Percentiles rank a stretch among this genome's conserved stretches.
Conservation (phyloP, 2,113 vertebrate species). For the Phyllostomus discolor region DNA sequence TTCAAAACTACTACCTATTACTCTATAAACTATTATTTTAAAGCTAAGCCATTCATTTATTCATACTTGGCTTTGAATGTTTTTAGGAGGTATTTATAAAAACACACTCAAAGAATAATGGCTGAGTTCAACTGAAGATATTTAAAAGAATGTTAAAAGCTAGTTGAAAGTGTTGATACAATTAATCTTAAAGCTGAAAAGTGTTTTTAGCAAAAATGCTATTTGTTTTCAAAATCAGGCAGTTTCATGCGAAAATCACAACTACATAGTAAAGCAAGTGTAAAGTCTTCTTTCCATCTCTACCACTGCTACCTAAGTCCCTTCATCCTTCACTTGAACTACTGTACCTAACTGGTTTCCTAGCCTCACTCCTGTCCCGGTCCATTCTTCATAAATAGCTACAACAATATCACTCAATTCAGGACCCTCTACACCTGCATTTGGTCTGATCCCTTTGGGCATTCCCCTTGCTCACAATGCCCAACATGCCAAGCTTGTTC, state of each 20-base stretch:
- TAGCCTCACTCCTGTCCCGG: not conserved
- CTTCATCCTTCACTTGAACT: not conserved
- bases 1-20: not conserved
- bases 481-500: not conserved
- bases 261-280: not conserved
- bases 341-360: not conserved
- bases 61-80: not conserved
- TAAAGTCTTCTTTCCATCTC: not conserved
- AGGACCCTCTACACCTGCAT: not conserved
- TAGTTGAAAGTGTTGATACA: not conserved
- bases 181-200: constrained; percentile 1
- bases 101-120: not conserved
- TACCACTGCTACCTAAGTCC: not conserved
- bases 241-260: not conserved
- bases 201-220: not conserved
- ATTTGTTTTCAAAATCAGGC: not conserved
- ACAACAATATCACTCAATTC: not conserved
- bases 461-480: not conserved
- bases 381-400: not conserved
- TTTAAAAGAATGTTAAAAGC: constrained; percentile 5
- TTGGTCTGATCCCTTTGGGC: not conserved
- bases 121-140: not conserved
- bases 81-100: not conserved
- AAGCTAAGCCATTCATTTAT: not conserved
- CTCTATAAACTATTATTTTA: not conserved